phyloP scores from a whole-genome alignment of 2,113 vertebrate genomes.

The Varanus komodoensis region DNA sequence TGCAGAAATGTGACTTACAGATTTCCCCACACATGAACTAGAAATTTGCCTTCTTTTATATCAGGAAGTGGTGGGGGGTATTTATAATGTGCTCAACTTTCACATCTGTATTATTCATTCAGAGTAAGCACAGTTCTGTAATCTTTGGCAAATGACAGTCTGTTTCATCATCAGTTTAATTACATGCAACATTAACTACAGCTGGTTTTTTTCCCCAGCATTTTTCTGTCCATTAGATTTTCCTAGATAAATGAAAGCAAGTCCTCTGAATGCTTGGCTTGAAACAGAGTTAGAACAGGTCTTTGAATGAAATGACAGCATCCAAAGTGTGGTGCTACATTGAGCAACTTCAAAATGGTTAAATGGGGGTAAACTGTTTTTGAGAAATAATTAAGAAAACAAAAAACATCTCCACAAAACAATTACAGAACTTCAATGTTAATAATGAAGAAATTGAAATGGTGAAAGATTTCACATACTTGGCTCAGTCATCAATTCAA shows the following conservation, averaged over 20 bases:
- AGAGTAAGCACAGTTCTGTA: slow-evolving; percentile 29
- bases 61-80: slow-evolving; percentile 35
- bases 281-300: not conserved
- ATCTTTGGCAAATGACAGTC: slow-evolving; percentile 32
- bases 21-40: not conserved
- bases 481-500: too few species aligned
- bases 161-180: not conserved
- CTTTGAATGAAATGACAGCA: not conserved
- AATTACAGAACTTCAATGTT: too few species aligned
- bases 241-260: not conserved
- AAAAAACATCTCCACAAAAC: too few species aligned
- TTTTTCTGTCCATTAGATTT: not conserved
- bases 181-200: not conserved
- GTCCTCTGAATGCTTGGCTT: not conserved
- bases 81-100: slow-evolving; percentile 44
- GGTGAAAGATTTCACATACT: too few species aligned
- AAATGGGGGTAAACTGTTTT: too few species aligned
- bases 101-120: slow-evolving; percentile 38
- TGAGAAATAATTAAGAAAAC: too few species aligned
- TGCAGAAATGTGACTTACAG: not conserved
- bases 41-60: slow-evolving; percentile 38
- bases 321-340: not conserved
- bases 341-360: not conserved
- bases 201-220: not conserved
- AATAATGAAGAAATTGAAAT: too few species aligned